phyloP scores from a whole-genome alignment of 1,140 invertebrate species.

The Octopus bimaculoides region DNA sequence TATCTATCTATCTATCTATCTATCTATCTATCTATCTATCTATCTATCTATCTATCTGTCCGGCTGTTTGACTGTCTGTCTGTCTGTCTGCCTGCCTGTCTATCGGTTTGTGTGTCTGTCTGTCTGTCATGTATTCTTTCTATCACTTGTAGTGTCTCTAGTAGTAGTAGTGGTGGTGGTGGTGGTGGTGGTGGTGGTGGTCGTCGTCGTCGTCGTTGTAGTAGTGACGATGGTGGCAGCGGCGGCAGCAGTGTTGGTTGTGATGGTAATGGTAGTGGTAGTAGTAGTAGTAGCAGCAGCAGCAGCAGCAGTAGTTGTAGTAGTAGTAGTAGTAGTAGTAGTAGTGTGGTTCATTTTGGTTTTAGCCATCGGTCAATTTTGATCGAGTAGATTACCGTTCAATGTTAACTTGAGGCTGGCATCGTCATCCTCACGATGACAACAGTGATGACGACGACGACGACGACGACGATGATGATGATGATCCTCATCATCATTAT shows the following conservation, averaged over 20 bases:
- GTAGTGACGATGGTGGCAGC: not conserved
- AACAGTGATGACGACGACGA: not conserved
- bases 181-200: not conserved
- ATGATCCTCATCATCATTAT: too few relatives aligned
- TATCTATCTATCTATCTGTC: too few relatives aligned
- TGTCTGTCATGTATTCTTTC: too few relatives aligned
- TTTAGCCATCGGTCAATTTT: not conserved
- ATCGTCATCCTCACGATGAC: not conserved
- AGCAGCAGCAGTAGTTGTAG: too few relatives aligned
- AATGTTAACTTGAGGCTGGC: not conserved
- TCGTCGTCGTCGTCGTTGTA: slow-evolving; percentile 2
- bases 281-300: too few relatives aligned
- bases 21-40: too few relatives aligned
- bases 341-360: too few relatives aligned
- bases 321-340: not conserved
- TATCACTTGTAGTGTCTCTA: not conserved
- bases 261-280: not conserved
- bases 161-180: slow-evolving; percentile 11
- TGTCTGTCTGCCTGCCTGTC: too few relatives aligned
- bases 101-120: too few relatives aligned
- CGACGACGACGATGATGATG: not conserved
- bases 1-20: too few relatives aligned
- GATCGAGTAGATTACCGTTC: not conserved
- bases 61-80: too few relatives aligned
- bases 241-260: too few relatives aligned